phyloP scores from a whole-genome alignment of 2,113 vertebrate genomes.

The Hiodon alosoides region DNA sequence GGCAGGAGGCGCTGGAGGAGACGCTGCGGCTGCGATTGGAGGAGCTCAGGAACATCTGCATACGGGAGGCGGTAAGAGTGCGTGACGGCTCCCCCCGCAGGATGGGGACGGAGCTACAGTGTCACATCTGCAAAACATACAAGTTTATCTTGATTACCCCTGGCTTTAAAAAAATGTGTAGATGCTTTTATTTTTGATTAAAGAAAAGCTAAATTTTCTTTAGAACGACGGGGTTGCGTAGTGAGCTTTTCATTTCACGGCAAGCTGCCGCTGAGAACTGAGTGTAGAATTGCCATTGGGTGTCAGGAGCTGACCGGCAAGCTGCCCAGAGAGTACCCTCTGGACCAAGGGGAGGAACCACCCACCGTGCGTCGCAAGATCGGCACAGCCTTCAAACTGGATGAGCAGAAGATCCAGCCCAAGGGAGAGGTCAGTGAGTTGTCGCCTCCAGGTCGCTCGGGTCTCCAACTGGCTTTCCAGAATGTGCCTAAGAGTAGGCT shows the following conservation, averaged over 20 bases:
- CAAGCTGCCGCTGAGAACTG: background rate
- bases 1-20: conserved; percentile 96
- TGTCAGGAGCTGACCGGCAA: conserved; percentile 90
- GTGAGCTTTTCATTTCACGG: conserved; percentile 7
- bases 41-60: conserved; percentile 90
- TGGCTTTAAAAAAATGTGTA: background rate
- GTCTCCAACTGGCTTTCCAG: background rate
- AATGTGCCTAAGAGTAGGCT: background rate
- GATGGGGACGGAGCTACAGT: too few relatives aligned
- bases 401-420: conserved; percentile 89
- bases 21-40: conserved; percentile 84
- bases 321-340: conserved; percentile 88
- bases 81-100: too few relatives aligned
- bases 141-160: background rate
- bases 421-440: conserved; percentile 83
- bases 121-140: background rate
- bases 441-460: background rate
- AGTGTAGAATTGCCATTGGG: conserved; percentile 10
- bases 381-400: conserved; percentile 92
- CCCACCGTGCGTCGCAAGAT: conserved; percentile 90
- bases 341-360: conserved; percentile 88
- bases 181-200: background rate
- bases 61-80: conserved; percentile 86
- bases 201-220: background rate
- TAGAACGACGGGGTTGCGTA: background rate